Percentiles rank a stretch among this genome's conserved stretches.
Evolutionary conservation across 2,113 vertebrate species (phyloP).

Genomic region (Aldabrachelys gigantea): DNA sequence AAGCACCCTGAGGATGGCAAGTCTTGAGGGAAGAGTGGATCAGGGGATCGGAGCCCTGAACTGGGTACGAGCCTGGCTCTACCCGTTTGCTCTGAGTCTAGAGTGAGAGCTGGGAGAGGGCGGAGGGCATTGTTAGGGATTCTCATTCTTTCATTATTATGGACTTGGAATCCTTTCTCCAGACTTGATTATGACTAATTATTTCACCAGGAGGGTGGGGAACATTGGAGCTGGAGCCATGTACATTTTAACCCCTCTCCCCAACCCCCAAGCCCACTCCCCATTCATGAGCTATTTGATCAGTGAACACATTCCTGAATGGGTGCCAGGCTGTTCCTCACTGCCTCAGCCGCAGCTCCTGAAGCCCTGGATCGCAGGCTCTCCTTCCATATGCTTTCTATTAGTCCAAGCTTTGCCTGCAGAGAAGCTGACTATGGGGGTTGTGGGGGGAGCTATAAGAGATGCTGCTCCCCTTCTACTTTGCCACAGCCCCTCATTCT

Average conservation of each 20-base stretch:
- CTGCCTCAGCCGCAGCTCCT: neutral
- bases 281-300: constrained; percentile 40
- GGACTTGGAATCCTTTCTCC: neutral
- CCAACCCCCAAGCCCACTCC: constrained; percentile 49
- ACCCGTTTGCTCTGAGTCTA: neutral
- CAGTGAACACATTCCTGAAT: constrained; percentile 67
- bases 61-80: neutral
- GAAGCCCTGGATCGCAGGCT: constrained; percentile 7
- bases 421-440: neutral
- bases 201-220: constrained; percentile 45
- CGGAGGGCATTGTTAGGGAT: neutral
- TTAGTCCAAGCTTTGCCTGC: constrained; percentile 3
- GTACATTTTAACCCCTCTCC: constrained; percentile 23
- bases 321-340: constrained; percentile 46
- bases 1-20: neutral
- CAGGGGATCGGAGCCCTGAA: neutral
- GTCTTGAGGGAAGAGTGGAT: neutral
- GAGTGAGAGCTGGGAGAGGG: neutral
- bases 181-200: neutral
- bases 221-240: constrained; percentile 17
- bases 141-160: neutral
- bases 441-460: neutral
- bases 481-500: neutral
- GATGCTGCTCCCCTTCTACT: neutral
- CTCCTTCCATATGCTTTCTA: constrained; percentile 26